phyloP scores from a whole-genome alignment of 2,888 invertebrate species.

The Labia minor region DNA sequence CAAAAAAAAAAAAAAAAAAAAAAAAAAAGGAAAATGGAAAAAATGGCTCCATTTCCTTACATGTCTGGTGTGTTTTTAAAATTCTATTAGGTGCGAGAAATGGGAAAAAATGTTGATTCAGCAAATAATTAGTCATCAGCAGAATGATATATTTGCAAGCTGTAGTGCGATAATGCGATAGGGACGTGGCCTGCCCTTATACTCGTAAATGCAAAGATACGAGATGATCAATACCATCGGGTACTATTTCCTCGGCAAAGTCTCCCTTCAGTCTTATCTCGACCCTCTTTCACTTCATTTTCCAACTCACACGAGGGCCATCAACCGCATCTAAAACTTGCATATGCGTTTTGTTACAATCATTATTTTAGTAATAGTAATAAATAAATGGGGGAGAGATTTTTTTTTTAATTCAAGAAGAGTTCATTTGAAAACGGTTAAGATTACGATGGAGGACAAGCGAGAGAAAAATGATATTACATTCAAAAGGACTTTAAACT shows the following conservation, averaged over 20 bases:
- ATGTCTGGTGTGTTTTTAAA: too few species aligned
- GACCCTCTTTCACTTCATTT: slow-evolving; percentile 1
- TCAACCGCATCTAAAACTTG: neutral
- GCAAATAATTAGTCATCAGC: neutral
- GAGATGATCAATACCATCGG: slow-evolving; percentile 4
- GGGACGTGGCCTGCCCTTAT: neutral
- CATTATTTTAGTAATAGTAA: neutral
- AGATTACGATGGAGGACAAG: too few species aligned
- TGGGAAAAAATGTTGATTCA: neutral
- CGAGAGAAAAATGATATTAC: too few species aligned
- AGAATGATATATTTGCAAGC: neutral
- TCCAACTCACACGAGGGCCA: neutral
- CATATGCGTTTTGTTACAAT: neutral
- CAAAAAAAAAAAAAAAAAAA: too few species aligned
- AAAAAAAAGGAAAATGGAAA: too few species aligned
- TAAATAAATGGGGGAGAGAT: neutral
- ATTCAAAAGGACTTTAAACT: too few species aligned
- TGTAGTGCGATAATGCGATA: neutral
- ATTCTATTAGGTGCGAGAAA: neutral
- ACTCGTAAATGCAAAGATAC: neutral
- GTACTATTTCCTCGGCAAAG: neutral
- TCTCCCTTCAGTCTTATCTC: neutral
- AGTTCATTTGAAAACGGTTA: too few species aligned
- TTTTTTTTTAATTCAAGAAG: neutral
- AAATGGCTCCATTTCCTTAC: too few species aligned